These are phyloP conservation scores for Enteromius mattozi DNA, from an alignment of 2,797 vertebrate genomes.

Conservation along the genomic window DNA sequence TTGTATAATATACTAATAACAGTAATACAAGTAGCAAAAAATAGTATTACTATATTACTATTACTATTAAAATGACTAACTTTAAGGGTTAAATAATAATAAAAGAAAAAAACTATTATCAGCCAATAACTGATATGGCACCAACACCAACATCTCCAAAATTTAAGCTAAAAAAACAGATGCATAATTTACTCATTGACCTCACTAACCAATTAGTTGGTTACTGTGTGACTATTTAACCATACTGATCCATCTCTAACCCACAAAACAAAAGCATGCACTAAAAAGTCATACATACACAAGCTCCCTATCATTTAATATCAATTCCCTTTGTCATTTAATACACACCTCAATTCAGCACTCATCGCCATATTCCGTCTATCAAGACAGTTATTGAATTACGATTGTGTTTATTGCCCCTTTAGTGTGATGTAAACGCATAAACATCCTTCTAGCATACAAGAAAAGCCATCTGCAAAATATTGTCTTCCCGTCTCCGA, in stretches of 20 bases:
- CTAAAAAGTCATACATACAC: slow-evolving; percentile 14
- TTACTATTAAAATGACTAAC: no score
- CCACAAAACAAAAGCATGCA: slow-evolving; percentile 20
- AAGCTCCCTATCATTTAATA: slow-evolving; percentile 30
- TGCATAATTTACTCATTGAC: not conserved
- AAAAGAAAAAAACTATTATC: not conserved
- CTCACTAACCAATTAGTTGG: not conserved
- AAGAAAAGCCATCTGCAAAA: slow-evolving; percentile 98
- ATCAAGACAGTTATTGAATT: slow-evolving; percentile 88
- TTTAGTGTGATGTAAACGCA: slow-evolving; percentile 97
- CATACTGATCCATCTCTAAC: slow-evolving; percentile 70
- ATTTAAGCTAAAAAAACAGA: not conserved
- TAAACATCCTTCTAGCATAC: slow-evolving; percentile 95
- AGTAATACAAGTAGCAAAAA: no score
- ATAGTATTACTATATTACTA: no score
- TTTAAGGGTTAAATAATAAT: no score
- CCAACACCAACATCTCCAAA: not conserved
- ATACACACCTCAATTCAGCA: slow-evolving; percentile 85
- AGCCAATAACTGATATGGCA: not conserved
- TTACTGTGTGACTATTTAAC: not conserved
- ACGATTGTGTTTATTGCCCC: slow-evolving; percentile 96
- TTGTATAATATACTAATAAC: no score
- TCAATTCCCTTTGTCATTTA: slow-evolving; percentile 77
- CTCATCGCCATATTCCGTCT: slow-evolving; percentile 71
- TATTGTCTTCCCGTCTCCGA: slow-evolving; percentile 94